phyloP scores from a whole-genome alignment of 2,888 invertebrate species.

The Petrolisthes manimaculis region DNA sequence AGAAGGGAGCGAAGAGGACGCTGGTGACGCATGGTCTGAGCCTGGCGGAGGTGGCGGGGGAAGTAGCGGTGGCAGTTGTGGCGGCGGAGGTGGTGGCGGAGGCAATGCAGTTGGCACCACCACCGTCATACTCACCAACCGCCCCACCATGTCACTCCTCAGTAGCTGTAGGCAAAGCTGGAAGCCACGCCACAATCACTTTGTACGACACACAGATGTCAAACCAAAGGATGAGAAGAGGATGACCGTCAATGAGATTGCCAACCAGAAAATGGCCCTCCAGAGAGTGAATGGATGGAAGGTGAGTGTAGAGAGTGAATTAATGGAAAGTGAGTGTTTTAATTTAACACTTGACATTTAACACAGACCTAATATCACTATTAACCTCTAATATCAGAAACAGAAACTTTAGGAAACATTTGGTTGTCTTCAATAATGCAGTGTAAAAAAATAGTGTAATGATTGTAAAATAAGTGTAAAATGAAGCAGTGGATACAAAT shows the following conservation, averaged over 20 bases:
- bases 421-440: background rate
- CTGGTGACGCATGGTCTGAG: slow-evolving; percentile 51
- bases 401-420: no score
- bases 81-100: background rate
- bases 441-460: no score
- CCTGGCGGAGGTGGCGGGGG: slow-evolving; percentile 32
- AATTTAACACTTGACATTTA: no score
- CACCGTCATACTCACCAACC: slow-evolving; percentile 62
- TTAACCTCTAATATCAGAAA: no score
- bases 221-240: slow-evolving; percentile 88
- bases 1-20: slow-evolving; percentile 54
- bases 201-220: slow-evolving; percentile 83
- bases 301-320: slow-evolving; percentile 71
- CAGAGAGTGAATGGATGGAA: slow-evolving; percentile 96
- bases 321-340: no score
- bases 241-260: slow-evolving; percentile 87
- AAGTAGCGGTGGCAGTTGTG: slow-evolving; percentile 23
- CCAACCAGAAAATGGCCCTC: slow-evolving; percentile 87
- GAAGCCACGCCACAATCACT: slow-evolving; percentile 83
- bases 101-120: slow-evolving; percentile 18
- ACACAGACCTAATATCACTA: no score
- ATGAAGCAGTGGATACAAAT: no score
- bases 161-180: slow-evolving; percentile 78
- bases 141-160: slow-evolving; percentile 74
- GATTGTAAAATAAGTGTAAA: no score